These are phyloP conservation scores for Cotesia typhae DNA, from an alignment of 1,140 invertebrate genomes.

Conservation along the genomic window DNA sequence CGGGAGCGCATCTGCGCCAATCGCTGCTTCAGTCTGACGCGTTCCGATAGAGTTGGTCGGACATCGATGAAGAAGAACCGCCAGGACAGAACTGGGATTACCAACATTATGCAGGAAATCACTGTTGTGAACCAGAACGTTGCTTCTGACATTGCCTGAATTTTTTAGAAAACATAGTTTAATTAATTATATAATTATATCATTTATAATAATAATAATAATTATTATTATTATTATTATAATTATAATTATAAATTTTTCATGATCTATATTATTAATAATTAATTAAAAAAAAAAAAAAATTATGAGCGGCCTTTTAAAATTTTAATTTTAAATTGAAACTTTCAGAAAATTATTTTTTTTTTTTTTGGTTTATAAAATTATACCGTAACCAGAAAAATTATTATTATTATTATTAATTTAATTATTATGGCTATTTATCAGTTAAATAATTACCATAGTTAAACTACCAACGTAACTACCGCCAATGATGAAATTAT, in stretches of 20 bases:
- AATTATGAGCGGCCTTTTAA: no score
- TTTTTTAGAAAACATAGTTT: neutral
- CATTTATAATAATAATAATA: no score
- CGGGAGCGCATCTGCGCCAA: conserved; percentile 73
- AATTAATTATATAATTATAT: neutral
- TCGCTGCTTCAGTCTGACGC: conserved; percentile 86
- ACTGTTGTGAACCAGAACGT: conserved; percentile 96
- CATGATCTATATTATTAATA: no score
- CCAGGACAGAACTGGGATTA: conserved; percentile 94
- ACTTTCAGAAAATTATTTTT: no score
- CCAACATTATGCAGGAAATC: conserved; percentile 82
- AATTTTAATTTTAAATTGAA: no score
- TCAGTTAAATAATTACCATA: conserved; percentile 63
- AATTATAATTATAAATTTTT: no score
- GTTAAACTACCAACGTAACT: conserved; percentile 85
- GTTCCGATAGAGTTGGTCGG: conserved; percentile 89
- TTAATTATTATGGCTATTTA: neutral
- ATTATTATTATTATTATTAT: no score
- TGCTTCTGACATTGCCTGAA: conserved; percentile 82
- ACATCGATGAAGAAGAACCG: conserved; percentile 91
- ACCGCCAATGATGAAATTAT: conserved; percentile 86
- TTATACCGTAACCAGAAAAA: no score
- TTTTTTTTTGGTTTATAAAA: no score
- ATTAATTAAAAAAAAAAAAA: no score
- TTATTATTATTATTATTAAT: neutral